Percentiles rank a stretch among this genome's conserved stretches.
Evolutionary conservation across 2,888 invertebrate genomes (phyloP).

Genomic region (Doris montereyensis): DNA sequence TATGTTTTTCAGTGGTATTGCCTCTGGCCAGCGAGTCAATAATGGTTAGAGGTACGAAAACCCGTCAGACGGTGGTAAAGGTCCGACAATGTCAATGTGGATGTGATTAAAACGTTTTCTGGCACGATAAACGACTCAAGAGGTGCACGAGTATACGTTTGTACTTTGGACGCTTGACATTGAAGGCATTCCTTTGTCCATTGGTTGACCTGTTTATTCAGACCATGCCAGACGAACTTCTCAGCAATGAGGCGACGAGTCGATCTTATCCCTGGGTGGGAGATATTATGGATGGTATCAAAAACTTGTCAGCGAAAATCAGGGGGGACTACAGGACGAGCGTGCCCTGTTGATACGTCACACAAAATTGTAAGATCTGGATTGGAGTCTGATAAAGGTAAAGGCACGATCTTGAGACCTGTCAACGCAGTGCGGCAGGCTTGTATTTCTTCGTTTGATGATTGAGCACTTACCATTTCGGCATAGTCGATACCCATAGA

Average conservation of each 20-base stretch:
- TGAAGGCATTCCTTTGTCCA: constrained; percentile 10
- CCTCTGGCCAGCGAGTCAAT: constrained; percentile 17
- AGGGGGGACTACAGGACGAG: constrained; percentile 3
- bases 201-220: neutral
- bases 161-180: constrained; percentile 8
- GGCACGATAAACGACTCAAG: neutral
- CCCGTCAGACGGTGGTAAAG: neutral
- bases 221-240: constrained; percentile 20
- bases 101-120: neutral
- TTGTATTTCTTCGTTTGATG: too few species aligned
- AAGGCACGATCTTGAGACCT: too few species aligned
- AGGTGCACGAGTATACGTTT: neutral
- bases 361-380: too few species aligned
- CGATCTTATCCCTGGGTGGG: constrained; percentile 6
- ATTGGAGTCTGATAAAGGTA: too few species aligned
- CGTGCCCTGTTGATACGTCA: constrained; percentile 10
- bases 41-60: neutral
- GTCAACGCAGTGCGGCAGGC: too few species aligned
- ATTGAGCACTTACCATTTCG: too few species aligned
- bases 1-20: neutral
- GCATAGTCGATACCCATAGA: too few species aligned
- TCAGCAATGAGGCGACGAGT: constrained; percentile 4
- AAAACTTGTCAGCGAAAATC: constrained; percentile 15
- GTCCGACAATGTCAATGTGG: neutral
- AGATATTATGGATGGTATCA: neutral